Evolutionary conservation across 1,140 invertebrate species (phyloP), one percentile per base, ranked within the genome.

Genomic region (Saccostrea echinata): DNA sequence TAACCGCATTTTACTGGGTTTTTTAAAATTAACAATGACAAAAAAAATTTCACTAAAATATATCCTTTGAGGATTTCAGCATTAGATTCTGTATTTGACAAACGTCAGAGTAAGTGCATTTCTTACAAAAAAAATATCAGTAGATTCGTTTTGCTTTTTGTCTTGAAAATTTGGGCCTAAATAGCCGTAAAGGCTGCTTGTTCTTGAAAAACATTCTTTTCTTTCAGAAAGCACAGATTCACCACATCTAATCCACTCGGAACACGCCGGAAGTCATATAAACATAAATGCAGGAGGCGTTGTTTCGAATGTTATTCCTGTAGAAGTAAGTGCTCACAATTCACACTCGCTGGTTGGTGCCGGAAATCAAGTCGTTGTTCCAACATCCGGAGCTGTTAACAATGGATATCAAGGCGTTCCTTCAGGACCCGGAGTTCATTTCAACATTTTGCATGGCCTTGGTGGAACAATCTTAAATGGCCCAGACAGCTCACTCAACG

Each of bases 401-500:
- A 30, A 27, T 1, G 68, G 68, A 76, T 30, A 33, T 76, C 68
- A 76, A 33, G 68, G 68, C 27, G 27, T 76, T 76, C 24, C 68
- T 76, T 76, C 68, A 11, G 68, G 68, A 30, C 27, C 68, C 9
- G 68, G 11, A 33, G 68, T 76, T 76, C 68, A 76, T 33, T 76
- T 76, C 2, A 76, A 76, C 24, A 76, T 76, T 30, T 30, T 76
- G 68, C 68, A 30, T 3, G 68, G 68, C 16, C 68, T 9, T 13
- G 27, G 68, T 76, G 68, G 68, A 18, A 16, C 9, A 33, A 27
- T 16, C 4, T 18, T 33, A 16, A 33, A 33, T 16, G 27, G 27
- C 16, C 68, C 24, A 3, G 11, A 71, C 24, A 27, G 16, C 1
- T 16, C 2, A 21, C 55, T 21, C 18, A 61, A 8, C n/a, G 55